Evolutionary conservation across 2,888 invertebrate species (phyloP), one percentile per base, ranked within the genome.

Genomic region (Rhamphomyia laevipes): DNA sequence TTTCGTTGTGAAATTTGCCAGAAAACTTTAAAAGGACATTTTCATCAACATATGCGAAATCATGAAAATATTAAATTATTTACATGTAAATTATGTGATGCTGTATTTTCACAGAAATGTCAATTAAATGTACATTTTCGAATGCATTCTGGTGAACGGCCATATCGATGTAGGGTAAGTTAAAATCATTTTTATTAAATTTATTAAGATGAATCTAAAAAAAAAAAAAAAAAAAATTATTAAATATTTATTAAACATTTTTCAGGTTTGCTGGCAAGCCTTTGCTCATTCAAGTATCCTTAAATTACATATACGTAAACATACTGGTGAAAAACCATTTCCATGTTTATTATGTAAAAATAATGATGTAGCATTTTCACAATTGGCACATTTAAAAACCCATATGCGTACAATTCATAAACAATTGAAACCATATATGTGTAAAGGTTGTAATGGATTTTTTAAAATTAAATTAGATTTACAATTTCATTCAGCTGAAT

Each of bases 361-460:
- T 51, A 68, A 71, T 42, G 80, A 80, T 35, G 76, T 81, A 35
- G 79, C 81, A 1, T 89, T 89, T 65, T 82, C 86, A 0, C 90
- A 90, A 63, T 67, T 90, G 49, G 87, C 90, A 0, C 90, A 90
- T 62, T 78, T 90, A 68, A 90, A 90, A 68, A 86, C 88, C 53
- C 90, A 91, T 65, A 87, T 91, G 87, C 76, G 80, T 53, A 84
- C 84, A 59, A 86, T 90, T 48, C 90, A 90, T 65, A 83, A 85
- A 30, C 79, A 84, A 56, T 77, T 77, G 53, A 82, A 86, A 56
- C 84, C 87, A 0, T 90, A 89, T 62, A 79, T 82, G 62, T 90
- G 90, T 63, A 70, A 73, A 17, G 77, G 77, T 46, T 90, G 90
- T 65, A 74, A 78, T 30, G 73, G 76, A 43, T 86, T 84, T 64